A percentile compares a stretch with the other conserved stretches of the same genome.
These are phyloP conservation scores for Ernsta delagoae DNA, from an alignment of 2,888 invertebrate genomes.

Conservation along the genomic window DNA sequence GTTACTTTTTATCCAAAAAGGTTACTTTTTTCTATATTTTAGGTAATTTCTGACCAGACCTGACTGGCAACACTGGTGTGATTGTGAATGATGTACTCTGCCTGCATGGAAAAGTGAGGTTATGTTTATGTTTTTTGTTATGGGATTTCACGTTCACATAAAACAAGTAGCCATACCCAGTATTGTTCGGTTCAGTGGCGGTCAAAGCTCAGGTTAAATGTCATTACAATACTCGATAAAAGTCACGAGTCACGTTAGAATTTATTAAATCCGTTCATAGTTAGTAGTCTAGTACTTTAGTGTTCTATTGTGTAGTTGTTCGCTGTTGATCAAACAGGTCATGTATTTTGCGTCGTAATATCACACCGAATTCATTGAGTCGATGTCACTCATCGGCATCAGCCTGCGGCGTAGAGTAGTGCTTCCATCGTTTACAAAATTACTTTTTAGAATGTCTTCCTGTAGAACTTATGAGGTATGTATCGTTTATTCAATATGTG, in stretches of 20 bases:
- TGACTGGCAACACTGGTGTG: no score
- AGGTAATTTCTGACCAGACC: no score
- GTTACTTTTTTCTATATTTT: no score
- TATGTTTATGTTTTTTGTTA: slow-evolving; percentile 9
- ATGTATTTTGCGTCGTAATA: slow-evolving; percentile 40
- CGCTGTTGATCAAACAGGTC: slow-evolving; percentile 19
- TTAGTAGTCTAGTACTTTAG: no score
- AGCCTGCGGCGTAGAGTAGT: slow-evolving; percentile 48
- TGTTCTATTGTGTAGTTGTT: background rate
- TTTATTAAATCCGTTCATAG: slow-evolving; percentile 12
- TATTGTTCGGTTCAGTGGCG: slow-evolving; percentile 53
- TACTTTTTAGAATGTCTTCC: slow-evolving; percentile 64
- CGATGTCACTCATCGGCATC: slow-evolving; percentile 57
- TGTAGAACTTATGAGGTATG: slow-evolving; percentile 69
- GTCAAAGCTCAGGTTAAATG: slow-evolving; percentile 65
- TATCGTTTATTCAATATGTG: slow-evolving; percentile 29
- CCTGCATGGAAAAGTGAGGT: slow-evolving; percentile 6
- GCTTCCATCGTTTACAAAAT: slow-evolving; percentile 54
- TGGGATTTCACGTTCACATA: background rate
- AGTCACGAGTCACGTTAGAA: slow-evolving; percentile 36
- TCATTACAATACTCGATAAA: slow-evolving; percentile 61
- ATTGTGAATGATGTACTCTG: no score
- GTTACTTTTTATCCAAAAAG: no score
- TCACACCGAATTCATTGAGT: slow-evolving; percentile 45
- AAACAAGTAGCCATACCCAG: slow-evolving; percentile 44